phyloP scores from a whole-genome alignment of 2,888 invertebrate genomes.

The Rhorus exstirpatorius region DNA sequence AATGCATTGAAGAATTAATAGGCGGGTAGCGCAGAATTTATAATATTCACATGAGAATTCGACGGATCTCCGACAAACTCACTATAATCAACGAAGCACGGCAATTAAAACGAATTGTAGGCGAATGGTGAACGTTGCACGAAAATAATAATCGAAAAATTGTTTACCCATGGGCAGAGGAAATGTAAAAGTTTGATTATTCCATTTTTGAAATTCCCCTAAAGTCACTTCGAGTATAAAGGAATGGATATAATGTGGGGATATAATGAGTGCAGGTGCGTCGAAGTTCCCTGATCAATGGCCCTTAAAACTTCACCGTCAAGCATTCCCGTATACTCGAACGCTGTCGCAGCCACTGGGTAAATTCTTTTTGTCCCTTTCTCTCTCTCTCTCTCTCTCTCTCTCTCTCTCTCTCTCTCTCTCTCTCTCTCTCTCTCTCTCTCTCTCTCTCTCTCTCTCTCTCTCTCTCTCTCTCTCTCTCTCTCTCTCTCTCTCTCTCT shows the following conservation, averaged over 20 bases:
- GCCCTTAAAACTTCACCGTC: slow-evolving; percentile 59
- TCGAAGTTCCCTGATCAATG: slow-evolving; percentile 48
- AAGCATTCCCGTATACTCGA: slow-evolving; percentile 48
- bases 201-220: neutral
- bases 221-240: neutral
- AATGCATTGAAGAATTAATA: too few relatives aligned
- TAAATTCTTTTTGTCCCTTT: slow-evolving; percentile 44
- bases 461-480: neutral
- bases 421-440: slow-evolving; percentile 16
- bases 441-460: slow-evolving; percentile 5
- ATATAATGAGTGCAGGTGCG: slow-evolving; percentile 17
- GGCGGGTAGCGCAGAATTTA: too few relatives aligned
- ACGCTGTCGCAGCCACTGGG: slow-evolving; percentile 47
- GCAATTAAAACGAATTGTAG: too few relatives aligned
- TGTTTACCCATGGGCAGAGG: neutral
- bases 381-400: slow-evolving; percentile 6
- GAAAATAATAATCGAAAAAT: too few relatives aligned
- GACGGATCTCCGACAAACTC: too few relatives aligned
- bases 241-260: neutral
- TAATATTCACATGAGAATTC: too few relatives aligned
- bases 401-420: slow-evolving; percentile 3
- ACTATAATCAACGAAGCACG: too few relatives aligned
- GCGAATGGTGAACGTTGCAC: too few relatives aligned
- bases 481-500: slow-evolving; percentile 5
- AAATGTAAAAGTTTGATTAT: neutral